These are phyloP conservation scores for Bedellia somnulentella DNA, from an alignment of 2,888 invertebrate species.

Conservation along the genomic window DNA sequence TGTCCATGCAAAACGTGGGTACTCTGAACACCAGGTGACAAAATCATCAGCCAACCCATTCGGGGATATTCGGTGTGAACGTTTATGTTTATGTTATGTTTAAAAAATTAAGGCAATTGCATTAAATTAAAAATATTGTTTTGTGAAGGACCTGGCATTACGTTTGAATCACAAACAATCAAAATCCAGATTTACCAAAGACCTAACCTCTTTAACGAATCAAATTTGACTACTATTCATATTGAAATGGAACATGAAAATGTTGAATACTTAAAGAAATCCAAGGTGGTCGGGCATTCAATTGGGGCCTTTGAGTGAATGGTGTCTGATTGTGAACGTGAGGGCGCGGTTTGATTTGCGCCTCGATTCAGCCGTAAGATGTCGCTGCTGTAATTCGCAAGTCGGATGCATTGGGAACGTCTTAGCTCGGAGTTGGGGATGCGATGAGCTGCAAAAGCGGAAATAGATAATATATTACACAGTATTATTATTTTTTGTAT, in stretches of 20 bases:
- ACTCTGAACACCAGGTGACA: too few species aligned
- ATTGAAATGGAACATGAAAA: neutral
- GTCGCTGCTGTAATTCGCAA: slow-evolving; percentile 2
- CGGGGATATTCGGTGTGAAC: too few species aligned
- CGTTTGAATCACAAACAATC: neutral
- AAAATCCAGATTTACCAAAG: neutral
- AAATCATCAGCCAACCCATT: too few species aligned
- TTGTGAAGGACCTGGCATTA: too few species aligned
- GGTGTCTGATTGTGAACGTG: slow-evolving; percentile 2
- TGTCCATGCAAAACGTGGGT: too few species aligned
- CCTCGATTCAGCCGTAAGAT: slow-evolving; percentile 2
- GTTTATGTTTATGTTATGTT: too few species aligned
- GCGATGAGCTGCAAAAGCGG: neutral
- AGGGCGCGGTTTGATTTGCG: slow-evolving; percentile 3
- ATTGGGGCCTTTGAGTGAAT: too few species aligned
- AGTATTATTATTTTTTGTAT: too few species aligned
- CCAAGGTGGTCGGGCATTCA: too few species aligned
- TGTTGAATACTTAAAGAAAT: neutral
- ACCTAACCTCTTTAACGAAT: neutral
- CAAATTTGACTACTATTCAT: neutral
- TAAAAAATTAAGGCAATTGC: too few species aligned
- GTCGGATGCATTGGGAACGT: slow-evolving; percentile 4
- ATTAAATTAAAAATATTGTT: too few species aligned
- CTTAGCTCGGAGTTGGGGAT: neutral
- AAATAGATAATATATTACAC: too few species aligned